Conservation (phyloP, 2,888 invertebrate genomes). For the Cordylochernes scorpioides region DNA sequence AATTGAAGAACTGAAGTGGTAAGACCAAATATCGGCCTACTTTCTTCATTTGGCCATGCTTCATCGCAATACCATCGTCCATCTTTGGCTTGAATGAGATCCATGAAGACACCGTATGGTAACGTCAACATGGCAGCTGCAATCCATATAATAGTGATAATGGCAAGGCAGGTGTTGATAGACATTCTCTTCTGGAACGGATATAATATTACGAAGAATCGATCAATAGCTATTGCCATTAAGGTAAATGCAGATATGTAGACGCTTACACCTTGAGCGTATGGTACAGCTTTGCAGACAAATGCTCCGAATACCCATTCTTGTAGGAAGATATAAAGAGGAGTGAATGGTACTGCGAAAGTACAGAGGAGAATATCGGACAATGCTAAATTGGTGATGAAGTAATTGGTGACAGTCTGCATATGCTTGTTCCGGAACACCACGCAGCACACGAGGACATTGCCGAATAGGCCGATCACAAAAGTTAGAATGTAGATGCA, state of each 20-base stretch:
- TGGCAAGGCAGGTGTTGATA: constrained; percentile 49
- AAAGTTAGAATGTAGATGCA: constrained; percentile 53
- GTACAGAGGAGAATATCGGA: constrained; percentile 78
- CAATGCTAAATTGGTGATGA: constrained; percentile 79
- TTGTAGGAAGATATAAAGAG: constrained; percentile 49
- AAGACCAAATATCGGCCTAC: constrained; percentile 48
- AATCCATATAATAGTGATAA: constrained; percentile 70
- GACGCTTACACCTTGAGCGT: constrained; percentile 76
- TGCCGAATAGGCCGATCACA: constrained; percentile 60
- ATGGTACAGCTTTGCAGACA: constrained; percentile 71
- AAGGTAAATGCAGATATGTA: constrained; percentile 88
- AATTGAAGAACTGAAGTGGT: constrained; percentile 73
- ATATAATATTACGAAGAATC: constrained; percentile 86
- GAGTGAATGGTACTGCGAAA: constrained; percentile 89
- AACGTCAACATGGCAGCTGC: constrained; percentile 57
- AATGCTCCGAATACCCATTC: constrained; percentile 75
- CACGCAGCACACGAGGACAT: constrained; percentile 68
- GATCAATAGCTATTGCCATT: constrained; percentile 86
- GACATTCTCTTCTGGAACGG: constrained; percentile 80
- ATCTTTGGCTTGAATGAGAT: constrained; percentile 20
- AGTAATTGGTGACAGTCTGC: constrained; percentile 92
- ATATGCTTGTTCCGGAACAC: constrained; percentile 71
- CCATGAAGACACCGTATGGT: constrained; percentile 64
- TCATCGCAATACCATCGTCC: constrained; percentile 47
- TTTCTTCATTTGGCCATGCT: constrained; percentile 59